phyloP scores from a whole-genome alignment of 2,797 vertebrate species.

The Chiloscyllium punctatum region DNA sequence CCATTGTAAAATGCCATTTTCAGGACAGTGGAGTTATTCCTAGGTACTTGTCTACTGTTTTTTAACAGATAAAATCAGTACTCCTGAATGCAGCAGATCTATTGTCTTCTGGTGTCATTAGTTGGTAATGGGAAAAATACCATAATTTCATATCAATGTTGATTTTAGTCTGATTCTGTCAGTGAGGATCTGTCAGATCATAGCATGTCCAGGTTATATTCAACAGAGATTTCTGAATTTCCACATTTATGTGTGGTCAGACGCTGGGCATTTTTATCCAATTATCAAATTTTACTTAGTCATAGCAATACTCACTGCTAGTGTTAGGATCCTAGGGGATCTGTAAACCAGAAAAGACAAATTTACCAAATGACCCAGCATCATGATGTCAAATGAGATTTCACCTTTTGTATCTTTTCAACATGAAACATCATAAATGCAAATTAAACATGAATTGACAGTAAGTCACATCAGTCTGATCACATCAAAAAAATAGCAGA shows the following conservation, averaged over 20 bases:
- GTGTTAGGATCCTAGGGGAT: not conserved
- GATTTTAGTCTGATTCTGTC: not conserved
- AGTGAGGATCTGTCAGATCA: not conserved
- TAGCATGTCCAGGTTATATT: not conserved
- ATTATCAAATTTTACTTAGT: not conserved
- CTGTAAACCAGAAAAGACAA: no score
- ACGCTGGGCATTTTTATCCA: not conserved
- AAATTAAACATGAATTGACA: not conserved
- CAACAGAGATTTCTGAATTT: not conserved
- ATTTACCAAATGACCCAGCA: not conserved
- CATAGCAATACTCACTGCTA: not conserved
- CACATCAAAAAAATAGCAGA: not conserved
- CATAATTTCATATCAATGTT: not conserved
- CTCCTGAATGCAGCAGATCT: not conserved
- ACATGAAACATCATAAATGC: not conserved
- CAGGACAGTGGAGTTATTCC: not conserved
- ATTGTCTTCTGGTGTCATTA: not conserved
- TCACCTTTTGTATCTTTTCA: not conserved
- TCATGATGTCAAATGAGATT: not conserved
- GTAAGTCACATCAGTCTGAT: not conserved
- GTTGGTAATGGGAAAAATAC: not conserved
- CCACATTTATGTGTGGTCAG: not conserved
- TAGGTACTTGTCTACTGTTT: not conserved
- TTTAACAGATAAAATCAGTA: not conserved
- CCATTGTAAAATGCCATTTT: not conserved